A percentile compares a stretch with the other conserved stretches of the same genome.
Conservation (phyloP, 2,888 invertebrate species). For the Sipunculus nudus region DNA sequence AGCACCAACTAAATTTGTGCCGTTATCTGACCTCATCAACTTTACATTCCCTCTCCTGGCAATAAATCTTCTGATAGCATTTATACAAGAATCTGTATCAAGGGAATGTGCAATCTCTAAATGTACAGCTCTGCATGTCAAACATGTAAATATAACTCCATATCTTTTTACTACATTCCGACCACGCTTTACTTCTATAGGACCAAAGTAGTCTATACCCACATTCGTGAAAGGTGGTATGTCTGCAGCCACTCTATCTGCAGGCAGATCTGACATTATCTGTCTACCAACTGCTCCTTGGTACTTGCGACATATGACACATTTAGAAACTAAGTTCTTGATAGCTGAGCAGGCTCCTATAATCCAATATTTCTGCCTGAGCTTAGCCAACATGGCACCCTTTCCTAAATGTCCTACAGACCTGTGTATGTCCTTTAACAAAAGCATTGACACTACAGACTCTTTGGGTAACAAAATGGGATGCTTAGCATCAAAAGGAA, state of each 20-base stretch:
- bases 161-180: background rate
- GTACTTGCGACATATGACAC: constrained; percentile 5
- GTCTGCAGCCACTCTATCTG: background rate
- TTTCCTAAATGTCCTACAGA: constrained; percentile 2
- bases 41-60: constrained; percentile 5
- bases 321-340: too few species aligned
- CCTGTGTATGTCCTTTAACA: background rate
- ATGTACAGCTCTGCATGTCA: too few species aligned
- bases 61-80: constrained; percentile 7
- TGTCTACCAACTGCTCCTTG: constrained; percentile 1
- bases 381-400: background rate
- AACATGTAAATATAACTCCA: too few species aligned
- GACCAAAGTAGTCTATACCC: constrained; percentile 8
- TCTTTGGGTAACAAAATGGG: constrained; percentile 8
- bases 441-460: background rate
- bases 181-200: constrained; percentile 6
- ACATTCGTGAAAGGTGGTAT: constrained; percentile 2
- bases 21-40: constrained; percentile 27
- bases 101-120: too few species aligned
- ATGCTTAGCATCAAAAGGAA: background rate
- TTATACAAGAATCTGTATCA: constrained; percentile 9
- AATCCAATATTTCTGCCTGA: constrained; percentile 8
- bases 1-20: constrained; percentile 31
- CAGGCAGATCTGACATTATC: constrained; percentile 21
- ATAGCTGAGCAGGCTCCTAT: background rate